A percentile compares a stretch with the other conserved stretches of the same genome.
These are phyloP conservation scores for Heliconius charithonia DNA, from an alignment of 2,888 invertebrate genomes.

Conservation along the genomic window DNA sequence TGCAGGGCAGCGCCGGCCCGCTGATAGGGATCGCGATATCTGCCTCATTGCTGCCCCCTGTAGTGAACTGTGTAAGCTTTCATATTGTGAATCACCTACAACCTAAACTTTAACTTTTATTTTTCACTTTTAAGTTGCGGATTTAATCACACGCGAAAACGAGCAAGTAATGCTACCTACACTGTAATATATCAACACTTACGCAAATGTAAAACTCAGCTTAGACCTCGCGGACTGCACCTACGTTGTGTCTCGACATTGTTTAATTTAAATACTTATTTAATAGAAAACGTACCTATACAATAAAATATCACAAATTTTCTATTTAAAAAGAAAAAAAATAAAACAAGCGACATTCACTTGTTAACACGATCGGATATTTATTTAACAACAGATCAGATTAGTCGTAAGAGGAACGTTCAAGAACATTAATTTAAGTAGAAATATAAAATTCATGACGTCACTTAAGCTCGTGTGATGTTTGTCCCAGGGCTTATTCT, in stretches of 20 bases:
- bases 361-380: not conserved
- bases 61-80: slow-evolving; percentile 91
- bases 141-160: not conserved
- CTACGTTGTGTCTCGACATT: not conserved
- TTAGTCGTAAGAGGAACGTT: not conserved
- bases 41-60: slow-evolving; percentile 92
- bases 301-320: not conserved
- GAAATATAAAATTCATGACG: slow-evolving; percentile 26
- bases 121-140: not conserved
- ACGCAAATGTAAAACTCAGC: too few relatives aligned
- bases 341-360: not conserved
- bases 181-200: too few relatives aligned
- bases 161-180: too few relatives aligned
- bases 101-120: not conserved
- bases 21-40: slow-evolving; percentile 95
- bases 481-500: slow-evolving; percentile 85
- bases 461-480: slow-evolving; percentile 20
- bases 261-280: not conserved
- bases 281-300: not conserved
- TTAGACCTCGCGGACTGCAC: too few relatives aligned
- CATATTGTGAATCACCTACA: not conserved
- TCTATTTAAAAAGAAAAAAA: not conserved
- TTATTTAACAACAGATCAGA: not conserved
- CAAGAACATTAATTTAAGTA: slow-evolving; percentile 4
- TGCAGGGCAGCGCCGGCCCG: slow-evolving; percentile 93